Conservation (phyloP, 2,888 invertebrate species). For the Caenorhabditis virilis region DNA sequence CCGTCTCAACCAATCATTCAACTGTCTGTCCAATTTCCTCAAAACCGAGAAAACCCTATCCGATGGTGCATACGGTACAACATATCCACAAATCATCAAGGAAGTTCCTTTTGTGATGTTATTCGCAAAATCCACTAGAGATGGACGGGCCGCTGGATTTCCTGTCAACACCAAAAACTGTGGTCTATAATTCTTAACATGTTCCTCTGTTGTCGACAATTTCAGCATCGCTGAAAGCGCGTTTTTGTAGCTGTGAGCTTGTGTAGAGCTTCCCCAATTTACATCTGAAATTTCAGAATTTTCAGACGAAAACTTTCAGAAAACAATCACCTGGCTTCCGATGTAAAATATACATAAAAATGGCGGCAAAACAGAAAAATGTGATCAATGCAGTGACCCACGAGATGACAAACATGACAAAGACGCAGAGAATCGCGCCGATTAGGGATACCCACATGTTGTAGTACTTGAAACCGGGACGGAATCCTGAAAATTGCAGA, state of each 20-base stretch:
- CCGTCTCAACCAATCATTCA: slow-evolving; percentile 80
- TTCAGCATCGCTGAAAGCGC: slow-evolving; percentile 86
- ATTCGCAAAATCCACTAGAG: slow-evolving; percentile 86
- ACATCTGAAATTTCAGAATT: slow-evolving; percentile 74
- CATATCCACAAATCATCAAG: slow-evolving; percentile 86
- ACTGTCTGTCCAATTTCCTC: slow-evolving; percentile 72
- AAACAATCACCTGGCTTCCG: slow-evolving; percentile 81
- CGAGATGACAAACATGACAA: slow-evolving; percentile 73
- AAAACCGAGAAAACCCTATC: slow-evolving; percentile 57
- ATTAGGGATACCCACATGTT: slow-evolving; percentile 86
- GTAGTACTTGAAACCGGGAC: slow-evolving; percentile 76
- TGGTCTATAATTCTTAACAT: slow-evolving; percentile 94
- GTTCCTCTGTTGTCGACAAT: slow-evolving; percentile 86
- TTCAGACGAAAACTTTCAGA: background rate
- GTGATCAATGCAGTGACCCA: slow-evolving; percentile 73
- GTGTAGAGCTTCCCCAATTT: slow-evolving; percentile 96
- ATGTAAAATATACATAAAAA: slow-evolving; percentile 90
- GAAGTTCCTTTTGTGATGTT: slow-evolving; percentile 88
- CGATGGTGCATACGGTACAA: slow-evolving; percentile 73
- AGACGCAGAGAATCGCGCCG: slow-evolving; percentile 77
- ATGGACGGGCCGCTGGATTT: slow-evolving; percentile 82
- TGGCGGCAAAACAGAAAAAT: slow-evolving; percentile 72
- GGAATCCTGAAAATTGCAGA: slow-evolving; percentile 68
- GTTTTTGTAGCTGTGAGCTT: slow-evolving; percentile 91
- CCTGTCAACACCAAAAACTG: slow-evolving; percentile 87